Evolutionary conservation across 2,888 invertebrate species (phyloP).

Genomic region (Eupithecia insigniata): DNA sequence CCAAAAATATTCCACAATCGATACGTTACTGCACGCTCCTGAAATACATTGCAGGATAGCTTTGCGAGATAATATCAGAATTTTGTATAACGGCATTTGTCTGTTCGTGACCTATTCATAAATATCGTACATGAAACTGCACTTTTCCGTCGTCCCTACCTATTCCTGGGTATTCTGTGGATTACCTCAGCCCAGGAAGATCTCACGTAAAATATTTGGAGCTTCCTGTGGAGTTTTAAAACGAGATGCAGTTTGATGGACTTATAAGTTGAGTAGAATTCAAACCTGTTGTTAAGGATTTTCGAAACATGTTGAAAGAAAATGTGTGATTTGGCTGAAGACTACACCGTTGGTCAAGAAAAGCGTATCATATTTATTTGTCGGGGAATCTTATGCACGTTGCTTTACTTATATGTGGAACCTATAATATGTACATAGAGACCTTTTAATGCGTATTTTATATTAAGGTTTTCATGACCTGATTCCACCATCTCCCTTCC

Average conservation of each 20-base stretch:
- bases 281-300: not conserved
- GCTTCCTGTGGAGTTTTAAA: not conserved
- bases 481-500: too few species aligned
- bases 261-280: not conserved
- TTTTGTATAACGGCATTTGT: slow-evolving; percentile 30
- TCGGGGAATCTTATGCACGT: too few species aligned
- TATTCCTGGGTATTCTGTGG: not conserved
- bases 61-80: slow-evolving; percentile 21
- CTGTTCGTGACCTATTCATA: slow-evolving; percentile 34
- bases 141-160: slow-evolving; percentile 43
- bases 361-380: too few species aligned
- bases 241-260: not conserved
- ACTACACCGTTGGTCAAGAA: too few species aligned
- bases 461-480: too few species aligned
- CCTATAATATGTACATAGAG: too few species aligned
- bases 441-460: too few species aligned
- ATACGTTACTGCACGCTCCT: not conserved
- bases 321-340: not conserved
- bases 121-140: slow-evolving; percentile 50
- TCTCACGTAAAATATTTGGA: not conserved
- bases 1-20: not conserved
- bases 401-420: too few species aligned
- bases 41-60: slow-evolving; percentile 12
- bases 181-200: slow-evolving; percentile 39
- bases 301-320: not conserved